These are phyloP conservation scores for Mesorhabditis spiculigera DNA, from an alignment of 2,888 invertebrate species.

Conservation along the genomic window DNA sequence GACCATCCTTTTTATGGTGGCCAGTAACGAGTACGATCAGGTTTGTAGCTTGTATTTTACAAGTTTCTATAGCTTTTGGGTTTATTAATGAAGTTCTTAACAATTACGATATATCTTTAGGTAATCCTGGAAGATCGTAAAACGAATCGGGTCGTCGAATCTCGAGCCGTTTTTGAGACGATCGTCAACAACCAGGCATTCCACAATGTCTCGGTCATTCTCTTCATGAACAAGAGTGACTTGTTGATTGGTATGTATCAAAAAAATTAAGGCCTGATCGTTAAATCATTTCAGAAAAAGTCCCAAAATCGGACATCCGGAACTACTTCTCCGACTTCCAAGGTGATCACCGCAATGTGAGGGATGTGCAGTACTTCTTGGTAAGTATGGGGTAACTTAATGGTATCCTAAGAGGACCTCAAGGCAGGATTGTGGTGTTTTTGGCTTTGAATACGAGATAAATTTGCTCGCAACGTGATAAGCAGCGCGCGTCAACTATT, in stretches of 20 bases:
- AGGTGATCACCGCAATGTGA: constrained; percentile 65
- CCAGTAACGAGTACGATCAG: constrained; percentile 96
- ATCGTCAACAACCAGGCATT: constrained; percentile 95
- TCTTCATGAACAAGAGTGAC: constrained; percentile 97
- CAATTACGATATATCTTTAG: constrained; percentile 20
- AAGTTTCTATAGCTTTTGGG: constrained; percentile 59
- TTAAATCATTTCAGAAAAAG: constrained; percentile 54
- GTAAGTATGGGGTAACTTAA: constrained; percentile 12
- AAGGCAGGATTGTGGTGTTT: too few species aligned
- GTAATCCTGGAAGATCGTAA: constrained; percentile 66
- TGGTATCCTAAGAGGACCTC: too few species aligned
- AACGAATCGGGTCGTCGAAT: constrained; percentile 92
- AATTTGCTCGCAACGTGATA: too few species aligned
- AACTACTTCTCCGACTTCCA: constrained; percentile 63
- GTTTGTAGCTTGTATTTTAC: constrained; percentile 71
- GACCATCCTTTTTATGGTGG: constrained; percentile 92
- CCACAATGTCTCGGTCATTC: constrained; percentile 86
- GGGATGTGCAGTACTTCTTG: constrained; percentile 73
- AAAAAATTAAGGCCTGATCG: too few species aligned
- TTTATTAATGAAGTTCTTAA: too few species aligned
- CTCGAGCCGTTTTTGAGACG: constrained; percentile 93
- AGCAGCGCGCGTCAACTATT: too few species aligned
- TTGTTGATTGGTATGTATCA: constrained; percentile 76
- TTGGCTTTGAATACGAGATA: too few species aligned
- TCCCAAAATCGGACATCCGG: constrained; percentile 60